Percentiles rank a stretch among this genome's conserved stretches.
phyloP scores from a whole-genome alignment of 1,140 invertebrate species.

The Drosophila varians region DNA sequence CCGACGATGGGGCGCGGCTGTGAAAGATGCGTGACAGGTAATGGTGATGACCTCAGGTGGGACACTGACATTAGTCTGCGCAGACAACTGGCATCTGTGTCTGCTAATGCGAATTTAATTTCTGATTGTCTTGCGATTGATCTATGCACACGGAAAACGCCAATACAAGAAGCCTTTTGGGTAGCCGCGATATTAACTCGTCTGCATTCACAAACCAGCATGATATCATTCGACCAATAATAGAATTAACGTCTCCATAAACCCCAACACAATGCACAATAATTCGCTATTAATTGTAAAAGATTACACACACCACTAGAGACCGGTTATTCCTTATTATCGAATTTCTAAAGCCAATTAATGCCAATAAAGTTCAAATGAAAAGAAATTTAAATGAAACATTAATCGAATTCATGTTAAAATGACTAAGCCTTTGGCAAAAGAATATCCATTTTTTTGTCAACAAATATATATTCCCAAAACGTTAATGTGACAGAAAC shows the following conservation, averaged over 20 bases:
- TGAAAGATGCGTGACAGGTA: slow-evolving; percentile 38
- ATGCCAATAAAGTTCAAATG: background rate
- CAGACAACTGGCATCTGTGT: slow-evolving; percentile 13
- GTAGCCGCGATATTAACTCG: slow-evolving; percentile 60
- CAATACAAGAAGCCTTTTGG: slow-evolving; percentile 21
- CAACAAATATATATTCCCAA: background rate
- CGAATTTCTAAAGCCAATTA: background rate
- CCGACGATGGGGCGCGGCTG: slow-evolving; percentile 32
- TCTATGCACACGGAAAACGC: slow-evolving; percentile 31
- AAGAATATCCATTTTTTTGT: background rate
- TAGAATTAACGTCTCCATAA: slow-evolving; percentile 17
- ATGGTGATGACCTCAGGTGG: slow-evolving; percentile 42
- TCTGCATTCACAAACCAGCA: slow-evolving; percentile 11
- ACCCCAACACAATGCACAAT: slow-evolving; percentile 17
- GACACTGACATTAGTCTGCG: slow-evolving; percentile 28
- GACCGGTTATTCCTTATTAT: slow-evolving; percentile 39
- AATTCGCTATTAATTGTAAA: slow-evolving; percentile 44
- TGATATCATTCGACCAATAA: slow-evolving; percentile 40
- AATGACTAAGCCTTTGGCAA: background rate
- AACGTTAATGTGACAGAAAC: slow-evolving; percentile 19
- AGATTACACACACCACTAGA: slow-evolving; percentile 26
- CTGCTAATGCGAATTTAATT: slow-evolving; percentile 57
- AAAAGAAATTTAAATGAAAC: background rate
- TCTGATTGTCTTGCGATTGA: slow-evolving; percentile 25
- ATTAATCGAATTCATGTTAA: background rate